Evolutionary conservation across 2,888 invertebrate species (phyloP), one percentile per base, ranked within the genome.

Genomic region (Myathropa florea): DNA sequence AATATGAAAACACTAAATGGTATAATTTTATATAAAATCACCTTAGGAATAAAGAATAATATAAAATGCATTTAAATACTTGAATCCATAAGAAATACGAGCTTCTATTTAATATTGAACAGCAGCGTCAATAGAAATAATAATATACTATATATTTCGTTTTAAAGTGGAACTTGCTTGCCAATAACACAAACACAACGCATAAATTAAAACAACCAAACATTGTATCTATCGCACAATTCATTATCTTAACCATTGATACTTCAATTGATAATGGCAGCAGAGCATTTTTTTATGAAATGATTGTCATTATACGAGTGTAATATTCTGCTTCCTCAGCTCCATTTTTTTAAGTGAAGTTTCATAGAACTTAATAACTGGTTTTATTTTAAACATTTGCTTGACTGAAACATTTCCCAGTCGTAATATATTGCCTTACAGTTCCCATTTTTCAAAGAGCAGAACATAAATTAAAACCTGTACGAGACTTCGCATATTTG

Each of bases 331-430:
- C 36, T n/a, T 46, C 7, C 18, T 7, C 0, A 46, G 0, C 30
- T 10, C 10, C 4, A 4, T 46, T 18, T 18, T 1, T 4, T 46
- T n/a, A n/a, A 4, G 46, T 18, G 14, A 39, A 2, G 1, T n/a
- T 0, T n/a, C 46, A n/a, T 46, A 18, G 18, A 46, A 46, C 7
- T 18, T n/a, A 4, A 6, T n/a, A n/a, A n/a, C n/a, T n/a, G n/a
- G n/a, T 18, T 46, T 46, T 3, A 46, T n/a, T 39, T n/a, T 0
- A n/a, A 18, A n/a, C 46, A 18, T 18, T 0, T 46, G 46, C 46
- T 46, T 46, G 46, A 46, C 18, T 46, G 46, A 46, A 46, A 28
- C 60, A 75, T 61, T 64, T 64, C 65, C 18, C 3, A n/a, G 46
- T 46, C 46, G n/a, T n/a, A 46, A 46, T 46, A 39, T 1, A 46